These are phyloP conservation scores for Myathropa florea DNA, from an alignment of 2,888 invertebrate genomes.

Conservation along the genomic window DNA sequence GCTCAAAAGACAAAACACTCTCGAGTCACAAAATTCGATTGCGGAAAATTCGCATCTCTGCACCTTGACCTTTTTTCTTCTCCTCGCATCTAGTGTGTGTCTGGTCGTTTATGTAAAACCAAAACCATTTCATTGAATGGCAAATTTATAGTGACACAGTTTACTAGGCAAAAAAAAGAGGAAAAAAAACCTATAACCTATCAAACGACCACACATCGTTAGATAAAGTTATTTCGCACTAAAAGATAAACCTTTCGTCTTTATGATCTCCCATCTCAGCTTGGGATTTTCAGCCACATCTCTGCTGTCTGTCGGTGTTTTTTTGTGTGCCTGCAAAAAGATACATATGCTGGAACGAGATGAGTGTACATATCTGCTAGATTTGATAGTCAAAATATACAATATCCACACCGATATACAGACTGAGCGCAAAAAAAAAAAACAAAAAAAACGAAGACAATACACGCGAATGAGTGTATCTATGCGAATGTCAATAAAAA, in stretches of 20 bases:
- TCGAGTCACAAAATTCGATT: conserved; percentile 15
- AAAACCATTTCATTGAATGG: conserved; percentile 39
- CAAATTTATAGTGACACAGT: conserved; percentile 55
- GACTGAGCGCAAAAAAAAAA: not conserved
- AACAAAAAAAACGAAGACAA: conserved; percentile 2
- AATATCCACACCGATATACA: conserved; percentile 2
- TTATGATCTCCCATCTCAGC: conserved; percentile 27
- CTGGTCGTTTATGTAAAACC: conserved; percentile 30
- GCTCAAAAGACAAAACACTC: not conserved
- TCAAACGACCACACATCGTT: conserved; percentile 45
- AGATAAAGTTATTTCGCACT: conserved; percentile 37
- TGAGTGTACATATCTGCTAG: conserved; percentile 19
- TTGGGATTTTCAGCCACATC: not conserved
- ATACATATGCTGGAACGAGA: conserved; percentile 13
- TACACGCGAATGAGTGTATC: conserved; percentile 14
- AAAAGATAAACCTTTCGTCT: conserved; percentile 57
- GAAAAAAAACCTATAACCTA: conserved; percentile 10
- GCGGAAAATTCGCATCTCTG: conserved; percentile 52
- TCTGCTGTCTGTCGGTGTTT: not conserved
- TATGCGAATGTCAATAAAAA: conserved; percentile 13
- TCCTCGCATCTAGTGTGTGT: too few relatives aligned
- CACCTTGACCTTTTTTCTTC: conserved; percentile 64
- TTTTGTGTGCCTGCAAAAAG: conserved; percentile 18
- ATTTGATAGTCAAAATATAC: conserved; percentile 59
- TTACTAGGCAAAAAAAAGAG: conserved; percentile 16